Percentiles rank a stretch among this genome's conserved stretches.
Evolutionary conservation across 2,888 invertebrate species (phyloP).

Genomic region (Caenorhabditis virilis): DNA sequence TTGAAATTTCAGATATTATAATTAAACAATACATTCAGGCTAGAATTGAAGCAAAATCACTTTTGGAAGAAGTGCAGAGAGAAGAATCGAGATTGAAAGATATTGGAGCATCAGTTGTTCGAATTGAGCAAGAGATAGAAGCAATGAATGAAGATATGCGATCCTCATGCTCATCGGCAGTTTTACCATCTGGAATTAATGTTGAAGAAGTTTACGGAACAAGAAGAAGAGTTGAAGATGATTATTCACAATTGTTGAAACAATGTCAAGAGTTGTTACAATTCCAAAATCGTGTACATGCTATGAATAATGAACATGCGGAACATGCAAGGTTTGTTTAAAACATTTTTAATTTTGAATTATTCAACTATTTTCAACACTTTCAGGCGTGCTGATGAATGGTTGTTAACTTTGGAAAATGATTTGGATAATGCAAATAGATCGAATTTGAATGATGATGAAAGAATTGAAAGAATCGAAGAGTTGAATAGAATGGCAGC

Average conservation of each 20-base stretch:
- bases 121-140: slow-evolving; percentile 45
- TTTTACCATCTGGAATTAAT: slow-evolving; percentile 26
- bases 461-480: slow-evolving; percentile 31
- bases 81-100: slow-evolving; percentile 37
- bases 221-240: slow-evolving; percentile 42
- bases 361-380: not conserved
- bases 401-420: slow-evolving; percentile 17
- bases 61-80: slow-evolving; percentile 36
- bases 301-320: slow-evolving; percentile 44
- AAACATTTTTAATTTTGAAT: too few species aligned
- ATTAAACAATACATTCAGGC: slow-evolving; percentile 11
- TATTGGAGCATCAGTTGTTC: slow-evolving; percentile 38
- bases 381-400: slow-evolving; percentile 21
- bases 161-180: slow-evolving; percentile 8
- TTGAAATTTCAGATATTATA: not conserved
- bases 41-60: slow-evolving; percentile 19
- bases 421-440: slow-evolving; percentile 28
- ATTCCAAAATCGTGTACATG: slow-evolving; percentile 48
- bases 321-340: slow-evolving; percentile 31
- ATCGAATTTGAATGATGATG: slow-evolving; percentile 17
- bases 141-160: slow-evolving; percentile 44
- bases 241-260: slow-evolving; percentile 47
- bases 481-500: slow-evolving; percentile 45
- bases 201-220: slow-evolving; percentile 46
- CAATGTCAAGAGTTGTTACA: slow-evolving; percentile 47